A percentile compares a stretch with the other conserved stretches of the same genome.
Evolutionary conservation across 2,888 invertebrate species (phyloP).

Genomic region (Podabrus alpinus): DNA sequence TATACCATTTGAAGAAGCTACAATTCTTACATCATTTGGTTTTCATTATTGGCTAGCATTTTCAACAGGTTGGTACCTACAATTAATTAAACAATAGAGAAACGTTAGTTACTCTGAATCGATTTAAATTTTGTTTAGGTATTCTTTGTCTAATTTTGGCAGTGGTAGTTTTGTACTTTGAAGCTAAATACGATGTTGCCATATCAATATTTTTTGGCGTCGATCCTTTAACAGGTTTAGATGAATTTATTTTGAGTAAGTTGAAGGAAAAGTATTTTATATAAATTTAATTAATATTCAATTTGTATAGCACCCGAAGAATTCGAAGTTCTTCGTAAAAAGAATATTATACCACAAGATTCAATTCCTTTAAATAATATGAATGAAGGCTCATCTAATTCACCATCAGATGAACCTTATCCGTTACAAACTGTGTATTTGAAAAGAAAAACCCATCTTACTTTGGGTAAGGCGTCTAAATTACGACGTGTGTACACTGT

Average conservation of each 20-base stretch:
- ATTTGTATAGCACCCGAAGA: conserved; percentile 19
- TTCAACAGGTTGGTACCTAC: conserved; percentile 51
- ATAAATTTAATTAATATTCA: neutral
- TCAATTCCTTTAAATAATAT: conserved; percentile 4
- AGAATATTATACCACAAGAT: conserved; percentile 4
- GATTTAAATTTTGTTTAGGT: conserved; percentile 48
- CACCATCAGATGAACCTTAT: neutral
- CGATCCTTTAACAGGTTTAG: conserved; percentile 58
- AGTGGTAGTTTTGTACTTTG: conserved; percentile 53
- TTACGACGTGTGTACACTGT: neutral
- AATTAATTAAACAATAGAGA: neutral
- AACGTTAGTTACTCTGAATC: neutral
- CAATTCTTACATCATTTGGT: conserved; percentile 56
- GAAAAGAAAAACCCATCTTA: conserved; percentile 12
- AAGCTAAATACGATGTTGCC: conserved; percentile 54
- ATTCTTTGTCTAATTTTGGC: conserved; percentile 56
- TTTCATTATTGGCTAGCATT: conserved; percentile 60
- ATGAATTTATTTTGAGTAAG: conserved; percentile 58
- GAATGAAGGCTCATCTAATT: conserved; percentile 4
- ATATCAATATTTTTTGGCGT: conserved; percentile 58
- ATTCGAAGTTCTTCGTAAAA: conserved; percentile 14
- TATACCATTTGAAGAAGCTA: conserved; percentile 59
- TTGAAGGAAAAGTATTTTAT: conserved; percentile 7
- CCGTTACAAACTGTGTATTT: conserved; percentile 19
- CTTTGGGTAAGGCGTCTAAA: conserved; percentile 1